A percentile compares a stretch with the other conserved stretches of the same genome.
Evolutionary conservation across 2,888 invertebrate genomes (phyloP).

Genomic region (Ornithoptera alexandrae): DNA sequence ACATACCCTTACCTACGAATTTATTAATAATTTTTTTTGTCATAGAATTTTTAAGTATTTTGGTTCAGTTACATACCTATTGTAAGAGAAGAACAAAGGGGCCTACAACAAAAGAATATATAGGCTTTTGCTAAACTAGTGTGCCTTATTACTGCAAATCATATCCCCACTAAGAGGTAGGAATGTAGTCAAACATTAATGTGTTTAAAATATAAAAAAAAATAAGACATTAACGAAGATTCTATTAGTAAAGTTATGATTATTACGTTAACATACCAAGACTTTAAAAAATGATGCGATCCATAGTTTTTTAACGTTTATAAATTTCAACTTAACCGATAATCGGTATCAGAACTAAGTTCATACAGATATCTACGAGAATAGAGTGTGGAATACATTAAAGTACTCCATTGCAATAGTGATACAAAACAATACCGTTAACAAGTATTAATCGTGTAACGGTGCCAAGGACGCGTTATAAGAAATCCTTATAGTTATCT

Average conservation of each 20-base stretch:
- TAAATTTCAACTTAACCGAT: conserved; percentile 43
- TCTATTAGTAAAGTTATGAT: no score
- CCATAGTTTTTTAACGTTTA: conserved; percentile 41
- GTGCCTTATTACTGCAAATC: no score
- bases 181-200: no score
- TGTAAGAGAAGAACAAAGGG: no score
- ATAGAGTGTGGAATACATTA: conserved; percentile 50
- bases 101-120: no score
- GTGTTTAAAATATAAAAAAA: no score
- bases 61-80: no score
- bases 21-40: neutral
- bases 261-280: neutral
- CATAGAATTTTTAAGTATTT: neutral
- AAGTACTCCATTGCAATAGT: conserved; percentile 29
- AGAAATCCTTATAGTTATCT: neutral
- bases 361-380: conserved; percentile 46
- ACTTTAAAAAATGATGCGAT: conserved; percentile 27
- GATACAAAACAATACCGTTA: conserved; percentile 15
- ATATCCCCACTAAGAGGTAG: no score
- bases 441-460: conserved; percentile 25
- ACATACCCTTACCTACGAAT: conserved; percentile 36
- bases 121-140: no score
- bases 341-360: conserved; percentile 54
- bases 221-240: no score
- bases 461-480: conserved; percentile 23